Conservation (phyloP, 2,797 vertebrate species). For the Gouania willdenowi region DNA sequence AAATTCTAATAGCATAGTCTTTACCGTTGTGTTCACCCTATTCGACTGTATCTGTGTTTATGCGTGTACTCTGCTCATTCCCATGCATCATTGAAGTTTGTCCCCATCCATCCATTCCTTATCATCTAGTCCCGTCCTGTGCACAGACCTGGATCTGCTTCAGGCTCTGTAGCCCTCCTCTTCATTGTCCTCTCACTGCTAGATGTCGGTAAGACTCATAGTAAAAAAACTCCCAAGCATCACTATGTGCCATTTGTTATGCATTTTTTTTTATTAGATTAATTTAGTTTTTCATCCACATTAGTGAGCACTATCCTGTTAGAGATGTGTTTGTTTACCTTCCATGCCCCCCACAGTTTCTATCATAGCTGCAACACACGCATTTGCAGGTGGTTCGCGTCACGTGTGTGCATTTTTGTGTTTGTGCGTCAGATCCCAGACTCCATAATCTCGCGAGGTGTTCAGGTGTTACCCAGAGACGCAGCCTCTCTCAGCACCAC, state of each 20-base stretch:
- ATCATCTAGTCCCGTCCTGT: slow-evolving; percentile 39
- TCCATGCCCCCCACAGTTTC: too few relatives aligned
- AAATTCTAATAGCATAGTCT: too few relatives aligned
- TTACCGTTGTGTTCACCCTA: too few relatives aligned
- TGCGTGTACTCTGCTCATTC: slow-evolving; percentile 14
- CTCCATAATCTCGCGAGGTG: slow-evolving; percentile 96
- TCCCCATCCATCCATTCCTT: slow-evolving; percentile 46
- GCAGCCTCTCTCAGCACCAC: slow-evolving; percentile 98
- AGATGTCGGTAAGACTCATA: slow-evolving; percentile 57
- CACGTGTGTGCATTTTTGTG: slow-evolving; percentile 13
- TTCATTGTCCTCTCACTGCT: slow-evolving; percentile 55
- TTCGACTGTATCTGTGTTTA: slow-evolving; percentile 19
- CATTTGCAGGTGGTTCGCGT: too few relatives aligned
- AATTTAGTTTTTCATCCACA: slow-evolving; percentile 13
- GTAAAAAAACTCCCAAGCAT: slow-evolving; percentile 9
- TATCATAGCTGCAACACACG: too few relatives aligned
- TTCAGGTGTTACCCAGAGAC: slow-evolving; percentile 96
- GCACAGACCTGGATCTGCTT: slow-evolving; percentile 47
- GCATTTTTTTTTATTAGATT: slow-evolving; percentile 16
- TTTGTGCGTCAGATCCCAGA: slow-evolving; percentile 88
- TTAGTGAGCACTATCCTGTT: too few relatives aligned
- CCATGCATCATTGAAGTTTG: slow-evolving; percentile 31
- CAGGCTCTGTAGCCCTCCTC: slow-evolving; percentile 51
- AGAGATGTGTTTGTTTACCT: too few relatives aligned
- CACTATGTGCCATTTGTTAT: slow-evolving; percentile 7